Evolutionary conservation across 2,888 invertebrate species (phyloP), one percentile per base, ranked within the genome.

Genomic region (Drosophila paramelanica): DNA sequence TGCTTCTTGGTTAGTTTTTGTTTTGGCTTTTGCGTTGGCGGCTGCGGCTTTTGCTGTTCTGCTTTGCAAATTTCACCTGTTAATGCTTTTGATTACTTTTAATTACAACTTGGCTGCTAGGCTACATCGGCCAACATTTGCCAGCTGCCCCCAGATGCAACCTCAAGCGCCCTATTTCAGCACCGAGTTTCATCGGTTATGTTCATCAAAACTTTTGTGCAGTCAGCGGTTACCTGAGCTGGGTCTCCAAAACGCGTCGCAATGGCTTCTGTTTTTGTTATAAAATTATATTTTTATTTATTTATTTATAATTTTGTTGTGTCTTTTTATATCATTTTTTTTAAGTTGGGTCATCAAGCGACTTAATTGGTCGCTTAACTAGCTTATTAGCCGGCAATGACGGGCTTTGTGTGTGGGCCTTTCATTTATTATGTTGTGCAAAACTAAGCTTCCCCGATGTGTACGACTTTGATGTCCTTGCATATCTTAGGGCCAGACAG

Each of bases 81-180:
- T 80, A 87, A 85, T 85, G 85, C 78, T 82, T 80, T 76, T 84
- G 84, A 84, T 84, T 81, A 87, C 88, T 87, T 84, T 84, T 84
- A 84, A 88, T 84, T 84, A 84, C 73, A 87, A 85, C 76, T 82
- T 76, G 45, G 85, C 82, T 87, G 82, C 84, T 84, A 80, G 78
- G 88, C 79, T 66, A 83, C 81, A 59, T 42, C 59, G 67, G 33
- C 46, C 56, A 67, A 36, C 51, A 45, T 27, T 31, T 13, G 11
- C 39, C 11, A 25, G 36, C 36, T 46, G 46, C 45, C 17, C 45
- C 25, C 25, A 45, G 45, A 25, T 45, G 11, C 23, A 43, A 43
- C 42, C 42, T 43, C 11, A 13, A 13, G 42, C 5, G 42, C 20
- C 42, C 23, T 13, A 20, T 42, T 31, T 42, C 53, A 7, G 25